phyloP scores from a whole-genome alignment of 2,888 invertebrate species.

The Rotaria magnacalcarata region DNA sequence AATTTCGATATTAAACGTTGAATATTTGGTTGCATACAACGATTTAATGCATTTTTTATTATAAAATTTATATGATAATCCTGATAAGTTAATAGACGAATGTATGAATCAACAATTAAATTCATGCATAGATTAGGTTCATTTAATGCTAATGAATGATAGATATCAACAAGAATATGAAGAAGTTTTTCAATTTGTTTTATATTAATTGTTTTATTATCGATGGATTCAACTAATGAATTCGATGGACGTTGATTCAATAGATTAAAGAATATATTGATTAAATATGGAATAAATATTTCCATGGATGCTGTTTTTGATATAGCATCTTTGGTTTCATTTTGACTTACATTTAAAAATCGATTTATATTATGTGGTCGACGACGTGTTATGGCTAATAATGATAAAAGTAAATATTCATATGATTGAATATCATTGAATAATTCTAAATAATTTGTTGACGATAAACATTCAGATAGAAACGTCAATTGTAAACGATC shows the following conservation, averaged over 20 bases:
- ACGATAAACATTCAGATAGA: background rate
- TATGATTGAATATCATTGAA: slow-evolving; percentile 7
- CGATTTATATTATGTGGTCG: slow-evolving; percentile 21
- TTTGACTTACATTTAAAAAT: background rate
- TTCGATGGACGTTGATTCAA: slow-evolving; percentile 27
- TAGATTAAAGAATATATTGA: slow-evolving; percentile 6
- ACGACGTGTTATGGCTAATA: background rate
- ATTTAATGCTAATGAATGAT: slow-evolving; percentile 32
- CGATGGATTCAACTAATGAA: slow-evolving; percentile 14
- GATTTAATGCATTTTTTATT: slow-evolving; percentile 32
- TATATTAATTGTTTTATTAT: slow-evolving; percentile 22
- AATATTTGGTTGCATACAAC: slow-evolving; percentile 36
- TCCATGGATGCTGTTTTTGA: slow-evolving; percentile 11
- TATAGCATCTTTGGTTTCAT: background rate
- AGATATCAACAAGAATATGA: background rate
- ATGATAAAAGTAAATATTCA: background rate
- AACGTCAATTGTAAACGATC: slow-evolving; percentile 13
- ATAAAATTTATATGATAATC: slow-evolving; percentile 35
- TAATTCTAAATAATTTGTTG: slow-evolving; percentile 1
- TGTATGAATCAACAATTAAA: background rate
- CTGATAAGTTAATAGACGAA: background rate
- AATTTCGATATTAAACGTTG: slow-evolving; percentile 25
- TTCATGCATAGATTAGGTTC: slow-evolving; percentile 30
- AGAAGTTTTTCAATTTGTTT: slow-evolving; percentile 5
- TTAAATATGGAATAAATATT: slow-evolving; percentile 4